Conservation (phyloP, 2,113 vertebrate genomes). For the Hepsetus odoe region DNA sequence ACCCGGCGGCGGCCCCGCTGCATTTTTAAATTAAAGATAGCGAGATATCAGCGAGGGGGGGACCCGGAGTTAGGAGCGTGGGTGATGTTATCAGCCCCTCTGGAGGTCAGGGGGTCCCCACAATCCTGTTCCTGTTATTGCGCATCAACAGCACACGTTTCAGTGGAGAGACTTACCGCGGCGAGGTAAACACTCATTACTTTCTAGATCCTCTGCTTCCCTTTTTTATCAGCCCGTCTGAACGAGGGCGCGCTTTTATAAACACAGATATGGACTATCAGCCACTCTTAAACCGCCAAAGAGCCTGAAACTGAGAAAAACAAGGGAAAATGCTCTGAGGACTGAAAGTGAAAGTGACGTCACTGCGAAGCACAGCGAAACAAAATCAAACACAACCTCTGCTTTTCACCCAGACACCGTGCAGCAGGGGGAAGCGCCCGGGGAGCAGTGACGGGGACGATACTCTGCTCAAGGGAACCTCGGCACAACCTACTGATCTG, state of each 20-base stretch:
- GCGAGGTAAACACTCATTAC: conserved; percentile 25
- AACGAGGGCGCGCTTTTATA: not conserved
- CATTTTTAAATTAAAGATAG: conserved; percentile 81
- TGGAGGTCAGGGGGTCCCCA: conserved; percentile 43
- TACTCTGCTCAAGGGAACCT: no score
- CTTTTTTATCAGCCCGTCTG: conserved; percentile 5
- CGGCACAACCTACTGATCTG: no score
- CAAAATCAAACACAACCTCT: no score
- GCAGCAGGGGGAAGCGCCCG: no score
- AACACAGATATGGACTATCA: not conserved
- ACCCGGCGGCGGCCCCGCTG: conserved; percentile 61
- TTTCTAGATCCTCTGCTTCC: not conserved
- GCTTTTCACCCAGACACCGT: no score
- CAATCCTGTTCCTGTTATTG: conserved; percentile 42
- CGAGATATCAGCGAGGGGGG: conserved; percentile 64
- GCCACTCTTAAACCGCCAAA: not conserved
- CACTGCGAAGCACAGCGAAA: no score
- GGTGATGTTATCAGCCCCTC: conserved; percentile 50
- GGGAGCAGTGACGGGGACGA: no score
- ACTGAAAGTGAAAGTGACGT: no score
- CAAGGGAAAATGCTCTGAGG: not conserved
- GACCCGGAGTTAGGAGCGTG: conserved; percentile 59
- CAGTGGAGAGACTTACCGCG: not conserved
- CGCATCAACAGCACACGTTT: conserved; percentile 40
- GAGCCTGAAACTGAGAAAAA: not conserved